Evolutionary conservation across 2,888 invertebrate species (phyloP).

Genomic region (Drosophila ezoana): DNA sequence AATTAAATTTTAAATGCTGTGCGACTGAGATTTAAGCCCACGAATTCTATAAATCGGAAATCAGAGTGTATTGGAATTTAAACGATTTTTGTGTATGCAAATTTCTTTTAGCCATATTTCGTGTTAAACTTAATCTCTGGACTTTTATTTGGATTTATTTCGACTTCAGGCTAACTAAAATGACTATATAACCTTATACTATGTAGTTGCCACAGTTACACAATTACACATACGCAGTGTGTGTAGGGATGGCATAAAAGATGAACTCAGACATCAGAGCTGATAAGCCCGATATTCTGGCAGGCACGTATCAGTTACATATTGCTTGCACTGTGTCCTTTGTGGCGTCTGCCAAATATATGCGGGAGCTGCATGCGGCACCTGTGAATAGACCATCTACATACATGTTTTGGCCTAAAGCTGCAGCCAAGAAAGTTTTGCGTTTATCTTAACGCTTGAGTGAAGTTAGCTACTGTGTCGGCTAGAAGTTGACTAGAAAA

Average conservation of each 20-base stretch:
- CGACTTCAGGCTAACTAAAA: not conserved
- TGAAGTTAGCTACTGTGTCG: slow-evolving; percentile 25
- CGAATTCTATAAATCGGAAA: slow-evolving; percentile 2
- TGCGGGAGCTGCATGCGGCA: slow-evolving; percentile 37
- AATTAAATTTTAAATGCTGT: slow-evolving; percentile 69
- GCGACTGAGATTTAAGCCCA: slow-evolving; percentile 6
- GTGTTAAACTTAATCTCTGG: not conserved
- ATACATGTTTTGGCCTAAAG: slow-evolving; percentile 27
- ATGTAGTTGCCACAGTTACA: not conserved
- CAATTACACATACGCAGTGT: slow-evolving; percentile 39
- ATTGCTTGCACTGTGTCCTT: slow-evolving; percentile 3
- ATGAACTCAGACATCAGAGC: slow-evolving; percentile 36
- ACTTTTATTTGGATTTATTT: not conserved
- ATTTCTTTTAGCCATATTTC: not conserved
- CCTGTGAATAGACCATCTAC: slow-evolving; percentile 6
- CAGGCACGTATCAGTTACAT: slow-evolving; percentile 41
- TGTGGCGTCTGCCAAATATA: slow-evolving; percentile 14
- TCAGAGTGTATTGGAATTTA: not conserved
- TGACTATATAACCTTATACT: not conserved
- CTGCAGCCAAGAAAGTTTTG: slow-evolving; percentile 40
- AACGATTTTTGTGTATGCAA: not conserved
- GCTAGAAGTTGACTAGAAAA: slow-evolving; percentile 7
- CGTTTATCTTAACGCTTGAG: slow-evolving; percentile 65
- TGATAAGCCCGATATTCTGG: slow-evolving; percentile 45
- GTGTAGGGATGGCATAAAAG: slow-evolving; percentile 3